Percentiles rank a stretch among this genome's conserved stretches.
Evolutionary conservation across 1,140 invertebrate species (phyloP).

Genomic region (Brachionus angularis): DNA sequence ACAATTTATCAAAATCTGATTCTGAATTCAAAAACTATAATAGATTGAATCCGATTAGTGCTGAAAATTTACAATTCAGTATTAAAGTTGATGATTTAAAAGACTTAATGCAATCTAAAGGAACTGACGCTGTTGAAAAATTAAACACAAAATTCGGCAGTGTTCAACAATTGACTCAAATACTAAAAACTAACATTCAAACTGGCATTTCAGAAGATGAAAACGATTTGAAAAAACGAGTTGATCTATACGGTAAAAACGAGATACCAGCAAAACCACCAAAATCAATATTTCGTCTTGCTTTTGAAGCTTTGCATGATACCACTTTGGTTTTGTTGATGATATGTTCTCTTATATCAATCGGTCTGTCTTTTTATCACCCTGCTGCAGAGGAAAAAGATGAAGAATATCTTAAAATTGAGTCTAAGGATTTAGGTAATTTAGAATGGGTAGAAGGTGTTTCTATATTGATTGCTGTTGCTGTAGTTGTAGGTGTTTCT

Average conservation of each 20-base stretch:
- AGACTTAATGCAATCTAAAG: no score
- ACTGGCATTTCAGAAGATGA: constrained; percentile 78
- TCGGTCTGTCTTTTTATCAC: constrained; percentile 57
- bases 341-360: constrained; percentile 55
- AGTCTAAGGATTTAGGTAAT: not conserved
- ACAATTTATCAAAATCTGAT: no score
- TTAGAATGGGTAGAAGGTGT: constrained; percentile 86
- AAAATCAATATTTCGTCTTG: constrained; percentile 94
- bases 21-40: no score
- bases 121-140: no score
- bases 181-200: not conserved
- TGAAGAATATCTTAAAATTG: not conserved
- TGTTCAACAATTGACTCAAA: no score
- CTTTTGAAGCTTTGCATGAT: constrained; percentile 99
- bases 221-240: constrained; percentile 82
- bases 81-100: no score
- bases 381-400: not conserved
- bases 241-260: constrained; percentile 91
- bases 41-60: no score
- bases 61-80: no score
- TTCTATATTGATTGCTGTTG: constrained; percentile 93
- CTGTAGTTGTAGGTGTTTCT: constrained; percentile 94
- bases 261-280: constrained; percentile 97
- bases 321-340: constrained; percentile 88
- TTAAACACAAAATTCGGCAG: no score